phyloP scores from a whole-genome alignment of 2,113 vertebrate genomes.

The Turdus rufiventris region DNA sequence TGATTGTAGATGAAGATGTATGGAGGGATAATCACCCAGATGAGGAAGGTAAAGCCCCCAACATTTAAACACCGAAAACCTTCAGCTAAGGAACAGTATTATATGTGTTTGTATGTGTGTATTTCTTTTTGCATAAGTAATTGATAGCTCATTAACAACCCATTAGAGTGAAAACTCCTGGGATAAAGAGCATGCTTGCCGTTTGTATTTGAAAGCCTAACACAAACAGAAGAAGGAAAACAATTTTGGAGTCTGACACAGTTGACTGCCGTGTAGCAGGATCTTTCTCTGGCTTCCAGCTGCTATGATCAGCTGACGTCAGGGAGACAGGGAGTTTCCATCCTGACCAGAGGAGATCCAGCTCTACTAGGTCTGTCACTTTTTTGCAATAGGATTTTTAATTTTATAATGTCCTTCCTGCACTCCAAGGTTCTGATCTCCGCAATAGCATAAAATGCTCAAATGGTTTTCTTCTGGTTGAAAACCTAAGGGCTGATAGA shows the following conservation, averaged over 20 bases:
- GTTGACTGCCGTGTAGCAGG: not conserved
- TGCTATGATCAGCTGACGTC: not conserved
- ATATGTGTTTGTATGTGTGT: not conserved
- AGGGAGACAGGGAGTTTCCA: not conserved
- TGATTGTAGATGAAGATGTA: not conserved
- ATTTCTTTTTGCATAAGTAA: conserved; percentile 39
- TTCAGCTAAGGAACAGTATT: not conserved
- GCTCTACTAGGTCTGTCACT: not conserved
- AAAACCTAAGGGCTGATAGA: not conserved
- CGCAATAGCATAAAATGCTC: not conserved
- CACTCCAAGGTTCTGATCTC: not conserved
- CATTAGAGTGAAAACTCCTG: conserved; percentile 9
- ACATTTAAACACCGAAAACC: not conserved
- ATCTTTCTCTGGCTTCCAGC: not conserved
- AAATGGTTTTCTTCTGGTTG: not conserved
- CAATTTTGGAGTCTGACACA: not conserved
- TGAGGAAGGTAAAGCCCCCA: not conserved
- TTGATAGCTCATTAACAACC: conserved; percentile 46
- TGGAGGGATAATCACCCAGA: not conserved
- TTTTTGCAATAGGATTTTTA: not conserved
- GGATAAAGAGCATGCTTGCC: not conserved
- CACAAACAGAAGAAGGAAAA: not conserved
- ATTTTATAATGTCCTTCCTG: not conserved
- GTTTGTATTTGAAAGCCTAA: not conserved
- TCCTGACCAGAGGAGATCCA: not conserved